Evolutionary conservation across 2,797 vertebrate species (phyloP).

Genomic region (Megalops cyprinoides): DNA sequence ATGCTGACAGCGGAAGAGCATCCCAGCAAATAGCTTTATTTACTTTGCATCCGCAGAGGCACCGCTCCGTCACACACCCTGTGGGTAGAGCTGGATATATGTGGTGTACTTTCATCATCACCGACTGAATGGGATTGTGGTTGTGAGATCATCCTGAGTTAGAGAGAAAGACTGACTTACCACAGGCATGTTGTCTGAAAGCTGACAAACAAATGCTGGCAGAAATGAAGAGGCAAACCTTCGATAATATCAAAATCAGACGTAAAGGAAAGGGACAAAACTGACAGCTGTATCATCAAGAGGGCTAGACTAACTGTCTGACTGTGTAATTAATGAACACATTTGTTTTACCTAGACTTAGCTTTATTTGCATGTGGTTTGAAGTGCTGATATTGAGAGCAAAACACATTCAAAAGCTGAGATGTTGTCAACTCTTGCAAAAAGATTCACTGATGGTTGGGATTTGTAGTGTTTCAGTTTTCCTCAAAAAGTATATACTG

Average conservation of each 20-base stretch:
- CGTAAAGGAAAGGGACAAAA: background rate
- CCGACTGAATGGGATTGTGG: background rate
- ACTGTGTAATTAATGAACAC: background rate
- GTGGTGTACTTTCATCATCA: background rate
- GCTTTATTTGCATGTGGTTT: background rate
- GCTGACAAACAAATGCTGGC: conserved; percentile 44
- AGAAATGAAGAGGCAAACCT: conserved; percentile 33
- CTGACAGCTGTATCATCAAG: background rate
- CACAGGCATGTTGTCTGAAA: conserved; percentile 36
- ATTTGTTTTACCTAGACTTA: background rate
- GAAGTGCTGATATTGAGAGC: background rate
- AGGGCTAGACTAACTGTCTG: background rate
- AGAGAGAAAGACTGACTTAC: background rate
- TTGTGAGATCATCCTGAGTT: background rate
- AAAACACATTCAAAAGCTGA: background rate
- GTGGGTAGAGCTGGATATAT: background rate
- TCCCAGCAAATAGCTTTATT: background rate
- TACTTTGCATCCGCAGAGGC: background rate
- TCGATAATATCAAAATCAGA: background rate
- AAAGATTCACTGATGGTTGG: background rate
- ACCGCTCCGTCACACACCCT: background rate
- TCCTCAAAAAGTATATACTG: background rate
- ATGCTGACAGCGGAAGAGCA: background rate
- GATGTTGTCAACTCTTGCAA: background rate
- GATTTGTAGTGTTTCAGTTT: background rate